phyloP scores from a whole-genome alignment of 1,140 invertebrate species.

The Alviniconcha marisindica region DNA sequence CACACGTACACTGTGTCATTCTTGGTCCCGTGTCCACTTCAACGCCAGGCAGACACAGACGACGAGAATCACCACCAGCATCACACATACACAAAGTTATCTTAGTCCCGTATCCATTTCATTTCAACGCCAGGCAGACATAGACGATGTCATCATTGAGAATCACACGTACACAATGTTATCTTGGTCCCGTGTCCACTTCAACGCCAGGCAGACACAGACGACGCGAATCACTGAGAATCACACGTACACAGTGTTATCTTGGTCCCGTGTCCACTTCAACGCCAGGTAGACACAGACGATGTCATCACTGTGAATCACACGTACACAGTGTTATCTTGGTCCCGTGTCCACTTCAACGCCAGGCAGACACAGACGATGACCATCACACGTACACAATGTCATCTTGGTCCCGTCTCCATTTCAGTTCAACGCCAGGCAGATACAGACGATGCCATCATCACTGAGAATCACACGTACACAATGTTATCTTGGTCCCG shows the following conservation, averaged over 20 bases:
- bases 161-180: neutral
- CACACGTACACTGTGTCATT: too few relatives aligned
- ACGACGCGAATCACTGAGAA: constrained; percentile 9
- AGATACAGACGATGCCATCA: neutral
- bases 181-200: constrained; percentile 38
- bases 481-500: too few relatives aligned
- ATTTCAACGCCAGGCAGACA: too few relatives aligned
- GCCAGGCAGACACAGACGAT: constrained; percentile 32
- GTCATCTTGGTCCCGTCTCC: too few relatives aligned
- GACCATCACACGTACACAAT: constrained; percentile 19
- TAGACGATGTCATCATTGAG: too few relatives aligned
- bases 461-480: neutral
- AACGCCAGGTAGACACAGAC: constrained; percentile 36
- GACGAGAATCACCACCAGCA: neutral
- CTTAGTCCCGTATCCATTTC: constrained; percentile 38
- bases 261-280: constrained; percentile 39
- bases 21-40: too few relatives aligned
- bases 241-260: neutral
- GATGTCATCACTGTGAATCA: neutral
- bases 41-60: too few relatives aligned
- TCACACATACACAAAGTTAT: neutral
- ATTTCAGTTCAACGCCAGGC: too few relatives aligned
- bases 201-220: constrained; percentile 32
- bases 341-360: constrained; percentile 39
- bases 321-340: neutral